phyloP scores from a whole-genome alignment of 2,113 vertebrate species.

The Notothenia coriiceps region DNA sequence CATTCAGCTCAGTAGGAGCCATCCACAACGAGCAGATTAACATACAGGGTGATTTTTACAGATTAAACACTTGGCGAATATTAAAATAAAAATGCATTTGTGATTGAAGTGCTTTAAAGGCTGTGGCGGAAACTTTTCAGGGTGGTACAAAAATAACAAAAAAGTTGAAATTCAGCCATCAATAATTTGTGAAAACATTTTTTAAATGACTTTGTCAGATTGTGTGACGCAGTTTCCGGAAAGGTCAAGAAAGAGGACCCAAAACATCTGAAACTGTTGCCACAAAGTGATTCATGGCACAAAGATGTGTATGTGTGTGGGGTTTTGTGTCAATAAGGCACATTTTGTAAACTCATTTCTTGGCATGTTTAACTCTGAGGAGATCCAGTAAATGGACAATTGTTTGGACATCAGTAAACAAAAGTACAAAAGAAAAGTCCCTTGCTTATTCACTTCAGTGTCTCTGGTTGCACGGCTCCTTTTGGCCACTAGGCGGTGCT shows the following conservation, averaged over 20 bases:
- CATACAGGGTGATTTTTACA: slow-evolving; percentile 73
- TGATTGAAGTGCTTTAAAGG: slow-evolving; percentile 44
- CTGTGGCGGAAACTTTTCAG: slow-evolving; percentile 27
- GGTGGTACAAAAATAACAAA: not conserved
- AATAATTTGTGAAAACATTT: slow-evolving; percentile 22
- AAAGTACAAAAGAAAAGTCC: slow-evolving; percentile 43
- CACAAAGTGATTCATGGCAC: slow-evolving; percentile 11
- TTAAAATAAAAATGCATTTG: slow-evolving; percentile 22
- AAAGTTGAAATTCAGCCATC: slow-evolving; percentile 14
- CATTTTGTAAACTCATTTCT: slow-evolving; percentile 65
- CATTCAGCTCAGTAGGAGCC: slow-evolving; percentile 82
- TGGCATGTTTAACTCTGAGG: slow-evolving; percentile 45
- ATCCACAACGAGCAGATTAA: slow-evolving; percentile 79
- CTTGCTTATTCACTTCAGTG: not conserved
- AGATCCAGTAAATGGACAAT: slow-evolving; percentile 43
- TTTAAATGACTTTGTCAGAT: slow-evolving; percentile 20
- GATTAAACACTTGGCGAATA: slow-evolving; percentile 74
- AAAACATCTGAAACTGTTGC: not conserved
- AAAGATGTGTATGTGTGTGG: not conserved
- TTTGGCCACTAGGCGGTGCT: slow-evolving; percentile 37
- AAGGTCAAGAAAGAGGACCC: not conserved
- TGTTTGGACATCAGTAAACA: slow-evolving; percentile 34
- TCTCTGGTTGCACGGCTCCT: not conserved
- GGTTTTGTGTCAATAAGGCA: slow-evolving; percentile 88
- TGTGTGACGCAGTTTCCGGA: slow-evolving; percentile 19